These are phyloP conservation scores for Tachina lurida DNA, from an alignment of 2,888 invertebrate genomes.

Conservation along the genomic window DNA sequence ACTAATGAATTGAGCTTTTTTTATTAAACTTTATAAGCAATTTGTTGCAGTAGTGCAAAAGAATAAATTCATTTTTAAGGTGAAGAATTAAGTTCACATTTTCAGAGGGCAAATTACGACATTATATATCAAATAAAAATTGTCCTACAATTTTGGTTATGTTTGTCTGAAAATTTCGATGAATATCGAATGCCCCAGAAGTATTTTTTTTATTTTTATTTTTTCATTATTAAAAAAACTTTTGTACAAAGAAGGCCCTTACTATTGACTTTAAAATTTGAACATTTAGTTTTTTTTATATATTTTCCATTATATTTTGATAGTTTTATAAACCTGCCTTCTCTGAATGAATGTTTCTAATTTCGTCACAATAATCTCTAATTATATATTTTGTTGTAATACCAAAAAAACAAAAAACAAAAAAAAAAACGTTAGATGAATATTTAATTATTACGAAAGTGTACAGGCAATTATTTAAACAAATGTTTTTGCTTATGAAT, in stretches of 20 bases:
- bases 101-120: too few relatives aligned
- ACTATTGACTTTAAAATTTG: too few relatives aligned
- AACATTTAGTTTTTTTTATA: neutral
- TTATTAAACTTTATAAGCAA: neutral
- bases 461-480: constrained; percentile 26
- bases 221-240: too few relatives aligned
- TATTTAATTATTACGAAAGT: constrained; percentile 44
- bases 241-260: too few relatives aligned
- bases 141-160: neutral
- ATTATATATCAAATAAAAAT: neutral
- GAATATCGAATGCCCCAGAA: neutral
- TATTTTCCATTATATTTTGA: neutral
- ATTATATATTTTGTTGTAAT: constrained; percentile 37
- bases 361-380: constrained; percentile 35
- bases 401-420: neutral
- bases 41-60: neutral
- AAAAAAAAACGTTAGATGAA: constrained; percentile 51
- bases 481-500: constrained; percentile 42
- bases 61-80: neutral
- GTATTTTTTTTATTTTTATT: neutral
- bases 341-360: constrained; percentile 4
- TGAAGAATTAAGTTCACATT: too few relatives aligned
- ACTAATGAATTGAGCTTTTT: neutral
- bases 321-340: neutral
- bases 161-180: too few relatives aligned